Conservation (phyloP, 2,888 invertebrate species). For the Drosophila setosimentum region DNA sequence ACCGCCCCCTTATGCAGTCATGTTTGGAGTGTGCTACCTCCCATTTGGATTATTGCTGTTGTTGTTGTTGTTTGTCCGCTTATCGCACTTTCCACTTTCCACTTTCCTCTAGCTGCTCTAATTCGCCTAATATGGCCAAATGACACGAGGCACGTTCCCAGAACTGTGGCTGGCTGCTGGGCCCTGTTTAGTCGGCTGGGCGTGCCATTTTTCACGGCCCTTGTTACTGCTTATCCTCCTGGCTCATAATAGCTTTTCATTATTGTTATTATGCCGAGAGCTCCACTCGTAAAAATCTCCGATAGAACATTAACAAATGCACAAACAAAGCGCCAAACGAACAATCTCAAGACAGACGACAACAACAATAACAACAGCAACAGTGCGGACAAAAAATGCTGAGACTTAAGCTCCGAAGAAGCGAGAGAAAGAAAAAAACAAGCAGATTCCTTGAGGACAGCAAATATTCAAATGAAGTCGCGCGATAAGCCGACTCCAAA, state of each 20-base stretch:
- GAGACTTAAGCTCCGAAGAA: slow-evolving; percentile 45
- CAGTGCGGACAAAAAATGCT: slow-evolving; percentile 31
- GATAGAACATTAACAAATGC: slow-evolving; percentile 84
- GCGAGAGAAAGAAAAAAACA: background rate
- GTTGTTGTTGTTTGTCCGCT: slow-evolving; percentile 33
- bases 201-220: slow-evolving; percentile 72
- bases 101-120: slow-evolving; percentile 53
- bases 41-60: slow-evolving; percentile 5
- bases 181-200: slow-evolving; percentile 54
- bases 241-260: slow-evolving; percentile 84
- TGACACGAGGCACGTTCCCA: slow-evolving; percentile 56
- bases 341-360: slow-evolving; percentile 3
- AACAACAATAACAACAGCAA: slow-evolving; percentile 13
- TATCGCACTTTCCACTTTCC: slow-evolving; percentile 48
- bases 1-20: background rate
- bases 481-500: slow-evolving; percentile 85
- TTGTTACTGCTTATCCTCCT: slow-evolving; percentile 68
- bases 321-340: slow-evolving; percentile 73
- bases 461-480: slow-evolving; percentile 84
- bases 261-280: slow-evolving; percentile 82
- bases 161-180: slow-evolving; percentile 5
- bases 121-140: slow-evolving; percentile 80
- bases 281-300: slow-evolving; percentile 77
- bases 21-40: background rate
- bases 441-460: slow-evolving; percentile 54